Base-by-base conservation (phyloP, 2,113 vertebrate species). In the Melanerpes aurifrons region DNA sequence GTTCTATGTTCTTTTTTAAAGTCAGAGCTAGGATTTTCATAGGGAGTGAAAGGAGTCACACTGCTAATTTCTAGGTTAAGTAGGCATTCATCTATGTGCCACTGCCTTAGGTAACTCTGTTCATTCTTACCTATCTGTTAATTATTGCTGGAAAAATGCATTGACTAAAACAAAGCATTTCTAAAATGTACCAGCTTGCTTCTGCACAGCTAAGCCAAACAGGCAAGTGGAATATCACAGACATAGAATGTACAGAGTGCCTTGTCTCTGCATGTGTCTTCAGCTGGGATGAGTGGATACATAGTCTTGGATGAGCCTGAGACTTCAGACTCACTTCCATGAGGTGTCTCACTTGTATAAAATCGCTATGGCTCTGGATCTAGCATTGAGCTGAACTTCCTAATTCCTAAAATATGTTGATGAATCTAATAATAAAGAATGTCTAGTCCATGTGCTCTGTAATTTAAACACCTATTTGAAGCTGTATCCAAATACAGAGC, bases 341-440 rank as follows among this genome's bases (percentile, higher is more conserved):
- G n/a, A 69, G 16, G 14, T 53, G 35, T 43, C 59, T 69, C 28
- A 48, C 22, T 92, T 91, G 16, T 64, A 53, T 53, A 54, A 77
- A 91, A 77, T 61, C 68, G 48, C 61, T 80, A 17, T 58, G 84
- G 67, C 74, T 82, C 29, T 31, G n/a, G 53, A 61, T 80, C 81
- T 78, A 81, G 91, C 89, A 50, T 62, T 81, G 84, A 94, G 54
- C 67, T 88, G 82, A 78, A 86, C 86, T 86, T 94, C 6, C 26
- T 68, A 47, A 83, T 91, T 94, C 86, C 66, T 71, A 8, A 91
- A 83, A 47, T 90, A 87, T 88, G 75, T 75, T 92, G 78, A 86
- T 91, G 79, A 94, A 72, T 78, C 26, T 72, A 69, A 58, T 77
- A 58, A 32, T 91, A 78, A 91, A 79, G 91, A 74, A 90, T 71